Evolutionary conservation across 1,140 invertebrate genomes (phyloP).

Genomic region (Bradynema listronoti): DNA sequence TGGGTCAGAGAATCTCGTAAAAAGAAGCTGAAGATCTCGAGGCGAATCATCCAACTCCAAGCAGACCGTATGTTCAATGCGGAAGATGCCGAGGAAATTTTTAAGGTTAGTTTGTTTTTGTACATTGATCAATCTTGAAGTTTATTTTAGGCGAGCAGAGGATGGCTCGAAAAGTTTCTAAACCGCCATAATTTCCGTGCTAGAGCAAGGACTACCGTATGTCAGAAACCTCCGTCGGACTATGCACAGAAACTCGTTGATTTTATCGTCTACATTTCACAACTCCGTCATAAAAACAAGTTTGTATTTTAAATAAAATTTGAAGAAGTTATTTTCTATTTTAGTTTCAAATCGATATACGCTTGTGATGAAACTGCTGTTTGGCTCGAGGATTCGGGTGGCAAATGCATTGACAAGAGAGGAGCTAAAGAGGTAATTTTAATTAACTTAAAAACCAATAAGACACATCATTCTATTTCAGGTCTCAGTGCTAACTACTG

Average conservation of each 20-base stretch:
- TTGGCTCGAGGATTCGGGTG: background rate
- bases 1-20: background rate
- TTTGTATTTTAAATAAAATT: background rate
- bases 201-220: conserved; percentile 6
- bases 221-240: conserved; percentile 15
- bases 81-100: background rate
- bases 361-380: conserved; percentile 12
- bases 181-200: conserved; percentile 9
- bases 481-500: conserved; percentile 8
- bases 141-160: conserved; percentile 15
- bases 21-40: background rate
- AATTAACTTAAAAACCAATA: too few species aligned
- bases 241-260: conserved; percentile 10
- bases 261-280: conserved; percentile 13
- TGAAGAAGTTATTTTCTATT: background rate
- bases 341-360: conserved; percentile 7
- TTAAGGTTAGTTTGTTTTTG: conserved; percentile 12
- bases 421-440: conserved; percentile 5
- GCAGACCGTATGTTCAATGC: conserved; percentile 6
- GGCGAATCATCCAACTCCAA: conserved; percentile 1
- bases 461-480: too few species aligned
- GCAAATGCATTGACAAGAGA: conserved; percentile 3
- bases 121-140: background rate
- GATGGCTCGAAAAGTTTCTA: conserved; percentile 14
- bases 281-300: conserved; percentile 6